Conservation (phyloP, 2,888 invertebrate genomes). For the Cetonia aurata region DNA sequence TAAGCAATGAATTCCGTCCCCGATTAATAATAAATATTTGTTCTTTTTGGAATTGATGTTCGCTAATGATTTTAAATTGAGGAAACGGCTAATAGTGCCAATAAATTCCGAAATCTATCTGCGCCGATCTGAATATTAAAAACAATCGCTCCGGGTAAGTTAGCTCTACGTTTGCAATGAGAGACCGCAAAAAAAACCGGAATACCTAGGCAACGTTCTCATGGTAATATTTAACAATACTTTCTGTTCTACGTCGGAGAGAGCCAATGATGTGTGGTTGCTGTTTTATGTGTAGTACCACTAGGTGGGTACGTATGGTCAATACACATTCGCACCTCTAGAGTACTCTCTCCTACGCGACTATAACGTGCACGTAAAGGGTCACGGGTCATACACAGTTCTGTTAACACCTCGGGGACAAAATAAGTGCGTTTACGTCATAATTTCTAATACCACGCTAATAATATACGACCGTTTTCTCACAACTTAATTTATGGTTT, state of each 20-base stretch:
- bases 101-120: slow-evolving; percentile 42
- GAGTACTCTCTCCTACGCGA: slow-evolving; percentile 53
- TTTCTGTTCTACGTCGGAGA: slow-evolving; percentile 33
- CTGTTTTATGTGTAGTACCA: slow-evolving; percentile 10
- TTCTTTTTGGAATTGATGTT: slow-evolving; percentile 32
- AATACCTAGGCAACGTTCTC: slow-evolving; percentile 39
- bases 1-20: background rate
- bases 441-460: slow-evolving; percentile 45
- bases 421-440: slow-evolving; percentile 50
- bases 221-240: slow-evolving; percentile 48
- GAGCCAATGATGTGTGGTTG: slow-evolving; percentile 29
- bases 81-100: slow-evolving; percentile 43
- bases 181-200: slow-evolving; percentile 30
- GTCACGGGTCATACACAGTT: slow-evolving; percentile 53
- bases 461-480: slow-evolving; percentile 40
- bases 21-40: slow-evolving; percentile 16
- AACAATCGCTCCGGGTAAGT: slow-evolving; percentile 44
- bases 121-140: slow-evolving; percentile 43
- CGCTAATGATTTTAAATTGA: slow-evolving; percentile 46
- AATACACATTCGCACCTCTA: slow-evolving; percentile 46
- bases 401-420: slow-evolving; percentile 56
- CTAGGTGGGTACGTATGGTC: slow-evolving; percentile 45
- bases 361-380: slow-evolving; percentile 52
- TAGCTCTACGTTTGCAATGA: slow-evolving; percentile 23
- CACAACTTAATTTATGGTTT: slow-evolving; percentile 37